phyloP scores from a whole-genome alignment of 2,113 vertebrate species.

The Hymenochirus boettgeri region DNA sequence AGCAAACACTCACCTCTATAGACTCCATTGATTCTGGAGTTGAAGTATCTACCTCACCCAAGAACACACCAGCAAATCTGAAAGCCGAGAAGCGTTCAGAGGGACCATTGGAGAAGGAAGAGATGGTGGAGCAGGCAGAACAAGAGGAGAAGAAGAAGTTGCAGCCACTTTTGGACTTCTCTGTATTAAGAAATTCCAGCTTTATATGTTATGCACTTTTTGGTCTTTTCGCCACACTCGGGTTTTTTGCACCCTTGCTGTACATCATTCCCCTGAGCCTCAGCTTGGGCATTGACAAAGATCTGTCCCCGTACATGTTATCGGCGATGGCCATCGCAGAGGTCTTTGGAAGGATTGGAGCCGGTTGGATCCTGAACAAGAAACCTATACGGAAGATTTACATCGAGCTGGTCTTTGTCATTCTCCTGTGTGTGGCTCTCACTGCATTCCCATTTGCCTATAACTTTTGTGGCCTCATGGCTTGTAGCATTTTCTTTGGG shows the following conservation, averaged over 20 bases:
- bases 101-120: conserved; percentile 51
- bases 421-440: conserved; percentile 68
- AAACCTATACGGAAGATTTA: conserved; percentile 76
- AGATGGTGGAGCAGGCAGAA: conserved; percentile 42
- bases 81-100: conserved; percentile 44
- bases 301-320: conserved; percentile 75
- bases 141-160: conserved; percentile 26
- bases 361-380: conserved; percentile 75
- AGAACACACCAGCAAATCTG: conserved; percentile 52
- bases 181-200: conserved; percentile 76
- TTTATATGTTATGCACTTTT: conserved; percentile 91
- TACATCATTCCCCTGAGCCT: conserved; percentile 87
- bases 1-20: conserved; percentile 79
- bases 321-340: conserved; percentile 85
- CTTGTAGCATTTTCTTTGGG: conserved; percentile 82
- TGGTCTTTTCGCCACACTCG: conserved; percentile 89
- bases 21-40: conserved; percentile 91
- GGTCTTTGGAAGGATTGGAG: conserved; percentile 76
- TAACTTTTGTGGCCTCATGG: conserved; percentile 79
- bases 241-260: conserved; percentile 88
- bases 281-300: conserved; percentile 74
- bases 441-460: conserved; percentile 79
- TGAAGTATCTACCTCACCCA: conserved; percentile 76
- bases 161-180: conserved; percentile 78
- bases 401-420: conserved; percentile 78